Evolutionary conservation across 2,888 invertebrate genomes (phyloP).

Genomic region (Empis stercorea): DNA sequence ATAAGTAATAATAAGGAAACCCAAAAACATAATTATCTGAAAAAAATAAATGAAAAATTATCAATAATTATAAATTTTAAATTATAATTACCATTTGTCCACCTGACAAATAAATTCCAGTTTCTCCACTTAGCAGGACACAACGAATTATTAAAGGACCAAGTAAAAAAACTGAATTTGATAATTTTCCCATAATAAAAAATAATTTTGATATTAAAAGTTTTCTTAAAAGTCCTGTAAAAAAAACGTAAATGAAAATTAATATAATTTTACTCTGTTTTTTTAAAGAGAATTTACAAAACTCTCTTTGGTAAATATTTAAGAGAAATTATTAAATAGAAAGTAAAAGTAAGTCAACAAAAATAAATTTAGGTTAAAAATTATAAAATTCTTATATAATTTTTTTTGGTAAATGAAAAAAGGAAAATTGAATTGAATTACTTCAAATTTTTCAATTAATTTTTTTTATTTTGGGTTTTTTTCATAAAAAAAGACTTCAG

Average conservation of each 20-base stretch:
- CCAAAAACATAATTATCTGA: slow-evolving; percentile 43
- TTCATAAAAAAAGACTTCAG: too few relatives aligned
- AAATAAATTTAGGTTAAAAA: too few relatives aligned
- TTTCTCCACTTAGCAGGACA: slow-evolving; percentile 37
- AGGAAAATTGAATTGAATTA: too few relatives aligned
- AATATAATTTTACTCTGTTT: not conserved
- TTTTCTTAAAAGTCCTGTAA: slow-evolving; percentile 35
- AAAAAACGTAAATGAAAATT: slow-evolving; percentile 1
- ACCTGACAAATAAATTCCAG: slow-evolving; percentile 37
- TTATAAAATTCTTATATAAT: too few relatives aligned
- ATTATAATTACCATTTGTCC: slow-evolving; percentile 38
- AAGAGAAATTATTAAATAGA: too few relatives aligned
- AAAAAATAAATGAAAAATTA: slow-evolving; percentile 9
- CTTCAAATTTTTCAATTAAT: too few relatives aligned
- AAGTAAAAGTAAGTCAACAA: too few relatives aligned
- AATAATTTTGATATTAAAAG: slow-evolving; percentile 36
- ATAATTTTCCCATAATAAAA: slow-evolving; percentile 42
- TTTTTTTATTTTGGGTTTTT: too few relatives aligned
- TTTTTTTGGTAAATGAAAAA: too few relatives aligned
- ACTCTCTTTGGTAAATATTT: too few relatives aligned
- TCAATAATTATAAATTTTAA: not conserved
- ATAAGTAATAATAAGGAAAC: slow-evolving; percentile 37
- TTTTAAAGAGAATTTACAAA: not conserved
- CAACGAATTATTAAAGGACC: slow-evolving; percentile 39
- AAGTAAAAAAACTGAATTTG: slow-evolving; percentile 42